phyloP scores from a whole-genome alignment of 2,888 invertebrate species.

The Rhamnusium bicolor region DNA sequence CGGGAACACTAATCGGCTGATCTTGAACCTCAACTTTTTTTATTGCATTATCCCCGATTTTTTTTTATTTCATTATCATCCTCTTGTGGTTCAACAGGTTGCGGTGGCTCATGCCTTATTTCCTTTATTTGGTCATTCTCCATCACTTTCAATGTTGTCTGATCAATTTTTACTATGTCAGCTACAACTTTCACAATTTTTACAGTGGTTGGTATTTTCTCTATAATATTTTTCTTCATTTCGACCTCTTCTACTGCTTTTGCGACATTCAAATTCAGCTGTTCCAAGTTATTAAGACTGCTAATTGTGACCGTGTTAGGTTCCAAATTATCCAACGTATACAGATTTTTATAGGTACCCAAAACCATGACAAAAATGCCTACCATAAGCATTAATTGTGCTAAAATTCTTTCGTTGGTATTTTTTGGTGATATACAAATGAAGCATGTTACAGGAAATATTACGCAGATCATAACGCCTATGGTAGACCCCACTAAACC shows the following conservation, averaged over 20 bases:
- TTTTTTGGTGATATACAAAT: slow-evolving; percentile 87
- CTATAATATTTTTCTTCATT: background rate
- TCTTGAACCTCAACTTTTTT: background rate
- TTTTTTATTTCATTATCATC: slow-evolving; percentile 29
- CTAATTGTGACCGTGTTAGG: slow-evolving; percentile 26
- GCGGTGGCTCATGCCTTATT: slow-evolving; percentile 67
- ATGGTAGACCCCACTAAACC: slow-evolving; percentile 96
- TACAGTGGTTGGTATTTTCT: slow-evolving; percentile 7
- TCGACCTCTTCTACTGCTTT: slow-evolving; percentile 15
- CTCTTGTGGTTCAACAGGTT: slow-evolving; percentile 64
- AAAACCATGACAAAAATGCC: slow-evolving; percentile 92
- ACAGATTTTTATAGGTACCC: slow-evolving; percentile 92
- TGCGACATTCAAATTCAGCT: slow-evolving; percentile 7
- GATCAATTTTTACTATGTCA: slow-evolving; percentile 27
- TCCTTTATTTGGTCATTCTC: slow-evolving; percentile 62
- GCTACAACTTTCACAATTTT: slow-evolving; percentile 2
- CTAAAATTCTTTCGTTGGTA: slow-evolving; percentile 86
- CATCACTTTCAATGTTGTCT: slow-evolving; percentile 28
- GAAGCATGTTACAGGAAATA: slow-evolving; percentile 94
- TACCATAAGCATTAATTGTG: slow-evolving; percentile 86
- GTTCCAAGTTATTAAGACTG: slow-evolving; percentile 25
- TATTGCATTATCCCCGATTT: slow-evolving; percentile 34
- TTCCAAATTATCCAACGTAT: slow-evolving; percentile 72
- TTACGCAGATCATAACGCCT: slow-evolving; percentile 92
- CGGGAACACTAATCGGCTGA: no score